phyloP scores from a whole-genome alignment of 1,140 invertebrate species.

The Drosophila quadrilineata region DNA sequence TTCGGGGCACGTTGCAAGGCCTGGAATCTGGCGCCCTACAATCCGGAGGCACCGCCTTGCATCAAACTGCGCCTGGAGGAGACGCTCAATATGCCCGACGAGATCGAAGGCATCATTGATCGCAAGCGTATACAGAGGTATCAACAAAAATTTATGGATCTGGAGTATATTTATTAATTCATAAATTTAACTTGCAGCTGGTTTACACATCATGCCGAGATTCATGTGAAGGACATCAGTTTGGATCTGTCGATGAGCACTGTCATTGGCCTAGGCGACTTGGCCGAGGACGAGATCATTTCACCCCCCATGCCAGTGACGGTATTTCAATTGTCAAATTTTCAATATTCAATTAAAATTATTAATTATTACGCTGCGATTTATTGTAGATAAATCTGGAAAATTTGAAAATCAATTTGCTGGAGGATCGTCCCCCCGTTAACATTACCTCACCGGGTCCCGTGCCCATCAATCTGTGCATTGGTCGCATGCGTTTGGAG shows the following conservation, averaged over 20 bases:
- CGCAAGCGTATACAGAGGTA: slow-evolving; percentile 78
- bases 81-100: slow-evolving; percentile 77
- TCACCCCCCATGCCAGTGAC: slow-evolving; percentile 88
- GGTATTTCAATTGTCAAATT: slow-evolving; percentile 81
- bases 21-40: slow-evolving; percentile 85
- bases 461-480: slow-evolving; percentile 89
- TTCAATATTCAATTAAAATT: not conserved
- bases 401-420: slow-evolving; percentile 86
- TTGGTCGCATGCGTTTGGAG: slow-evolving; percentile 86
- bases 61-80: slow-evolving; percentile 86
- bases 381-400: slow-evolving; percentile 85
- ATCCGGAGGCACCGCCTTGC: slow-evolving; percentile 82
- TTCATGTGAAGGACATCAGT: slow-evolving; percentile 86
- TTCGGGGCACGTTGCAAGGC: slow-evolving; percentile 87
- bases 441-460: slow-evolving; percentile 92
- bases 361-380: slow-evolving; percentile 36
- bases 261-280: slow-evolving; percentile 88
- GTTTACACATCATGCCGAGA: slow-evolving; percentile 83
- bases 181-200: slow-evolving; percentile 53
- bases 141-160: not conserved
- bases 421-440: slow-evolving; percentile 90
- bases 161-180: not conserved
- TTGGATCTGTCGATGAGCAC: slow-evolving; percentile 91
- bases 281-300: slow-evolving; percentile 93
- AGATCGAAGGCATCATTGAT: slow-evolving; percentile 59